A percentile compares a stretch with the other conserved stretches of the same genome.
phyloP scores from a whole-genome alignment of 2,113 vertebrate species.

The Cephalopterus ornatus region DNA sequence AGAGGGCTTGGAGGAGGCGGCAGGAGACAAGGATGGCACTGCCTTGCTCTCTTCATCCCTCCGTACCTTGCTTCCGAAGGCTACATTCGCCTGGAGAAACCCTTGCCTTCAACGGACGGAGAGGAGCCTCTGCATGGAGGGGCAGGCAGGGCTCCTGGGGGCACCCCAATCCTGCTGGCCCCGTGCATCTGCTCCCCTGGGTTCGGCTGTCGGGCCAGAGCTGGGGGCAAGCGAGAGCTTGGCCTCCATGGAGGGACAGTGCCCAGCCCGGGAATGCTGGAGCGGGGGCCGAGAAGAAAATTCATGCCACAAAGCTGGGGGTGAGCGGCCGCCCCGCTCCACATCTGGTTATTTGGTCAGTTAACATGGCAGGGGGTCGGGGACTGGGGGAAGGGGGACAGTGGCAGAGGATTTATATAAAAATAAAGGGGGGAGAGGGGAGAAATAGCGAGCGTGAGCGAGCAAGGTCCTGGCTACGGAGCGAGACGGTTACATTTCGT shows the following conservation, averaged over 20 bases:
- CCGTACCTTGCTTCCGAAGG: background rate
- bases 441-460: background rate
- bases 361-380: constrained; percentile 14
- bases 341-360: constrained; percentile 65
- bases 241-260: fast-evolving
- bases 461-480: constrained; percentile 21
- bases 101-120: constrained; percentile 38
- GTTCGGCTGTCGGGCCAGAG: background rate
- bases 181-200: background rate
- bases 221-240: background rate
- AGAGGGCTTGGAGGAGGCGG: background rate
- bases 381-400: background rate
- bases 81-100: background rate
- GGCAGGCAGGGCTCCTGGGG: background rate
- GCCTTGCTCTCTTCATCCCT: background rate
- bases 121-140: background rate
- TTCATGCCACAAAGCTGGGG: background rate
- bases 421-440: constrained; percentile 44
- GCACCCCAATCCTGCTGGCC: background rate
- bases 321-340: background rate
- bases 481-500: constrained; percentile 84
- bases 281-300: background rate
- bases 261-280: background rate
- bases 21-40: background rate
- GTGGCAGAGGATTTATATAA: constrained; percentile 55